Conservation (phyloP, 2,888 invertebrate genomes). For the Ormyrus labotus region DNA sequence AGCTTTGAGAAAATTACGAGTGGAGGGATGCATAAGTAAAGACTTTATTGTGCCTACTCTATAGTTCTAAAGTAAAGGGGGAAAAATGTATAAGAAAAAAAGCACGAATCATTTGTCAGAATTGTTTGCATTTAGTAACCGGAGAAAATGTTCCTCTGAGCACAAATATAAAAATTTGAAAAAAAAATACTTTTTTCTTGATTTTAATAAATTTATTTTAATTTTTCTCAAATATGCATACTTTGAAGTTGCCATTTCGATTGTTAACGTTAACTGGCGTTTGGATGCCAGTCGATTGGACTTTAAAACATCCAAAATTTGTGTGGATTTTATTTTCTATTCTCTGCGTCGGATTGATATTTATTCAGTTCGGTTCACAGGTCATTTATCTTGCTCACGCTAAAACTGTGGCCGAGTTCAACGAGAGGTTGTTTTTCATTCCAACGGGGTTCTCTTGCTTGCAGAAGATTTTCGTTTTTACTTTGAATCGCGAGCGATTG, state of each 20-base stretch:
- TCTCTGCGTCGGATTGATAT: background rate
- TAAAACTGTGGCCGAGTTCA: constrained; percentile 14
- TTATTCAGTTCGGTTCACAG: constrained; percentile 15
- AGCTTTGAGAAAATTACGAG: constrained; percentile 13
- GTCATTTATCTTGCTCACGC: background rate
- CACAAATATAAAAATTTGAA: background rate
- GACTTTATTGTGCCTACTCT: background rate
- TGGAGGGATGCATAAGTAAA: background rate
- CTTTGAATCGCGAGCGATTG: constrained; percentile 2
- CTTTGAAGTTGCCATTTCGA: constrained; percentile 21
- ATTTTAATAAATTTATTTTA: too few relatives aligned
- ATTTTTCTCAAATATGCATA: constrained; percentile 1
- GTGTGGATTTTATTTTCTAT: constrained; percentile 13
- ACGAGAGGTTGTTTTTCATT: constrained; percentile 30
- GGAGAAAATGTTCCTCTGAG: background rate
- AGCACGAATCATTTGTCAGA: background rate
- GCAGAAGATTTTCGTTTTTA: constrained; percentile 15
- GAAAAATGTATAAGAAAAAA: background rate
- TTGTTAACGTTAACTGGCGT: constrained; percentile 18
- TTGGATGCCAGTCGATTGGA: constrained; percentile 29
- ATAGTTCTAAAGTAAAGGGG: background rate
- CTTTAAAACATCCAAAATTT: background rate
- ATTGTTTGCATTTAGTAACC: background rate
- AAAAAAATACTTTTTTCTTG: too few relatives aligned
- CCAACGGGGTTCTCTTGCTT: constrained; percentile 21